These are phyloP conservation scores for Spizaetus ornatus DNA, from an alignment of 2,113 vertebrate genomes.

Conservation along the genomic window DNA sequence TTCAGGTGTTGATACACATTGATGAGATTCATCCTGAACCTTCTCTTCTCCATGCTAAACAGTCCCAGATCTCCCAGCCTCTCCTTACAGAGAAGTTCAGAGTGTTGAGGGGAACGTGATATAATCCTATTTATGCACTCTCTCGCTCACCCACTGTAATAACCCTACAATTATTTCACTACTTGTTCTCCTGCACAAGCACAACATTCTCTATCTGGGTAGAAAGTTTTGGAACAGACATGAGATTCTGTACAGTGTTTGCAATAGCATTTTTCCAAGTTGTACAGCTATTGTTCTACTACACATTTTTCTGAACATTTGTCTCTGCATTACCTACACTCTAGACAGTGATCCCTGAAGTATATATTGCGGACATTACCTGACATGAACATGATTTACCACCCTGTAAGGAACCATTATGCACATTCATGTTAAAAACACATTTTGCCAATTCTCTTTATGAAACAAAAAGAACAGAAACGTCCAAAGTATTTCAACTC, in stretches of 20 bases:
- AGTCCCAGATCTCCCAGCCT: not conserved
- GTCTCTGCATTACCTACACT: not conserved
- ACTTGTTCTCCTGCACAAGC: not conserved
- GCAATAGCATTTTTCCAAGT: not conserved
- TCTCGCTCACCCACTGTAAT: not conserved
- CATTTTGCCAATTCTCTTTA: not conserved
- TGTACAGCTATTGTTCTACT: not conserved
- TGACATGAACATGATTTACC: not conserved
- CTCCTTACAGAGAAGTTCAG: not conserved
- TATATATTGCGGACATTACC: not conserved
- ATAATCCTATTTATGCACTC: not conserved
- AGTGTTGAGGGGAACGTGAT: too few species aligned
- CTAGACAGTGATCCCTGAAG: not conserved
- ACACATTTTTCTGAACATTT: not conserved
- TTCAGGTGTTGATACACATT: not conserved
- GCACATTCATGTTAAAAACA: not conserved
- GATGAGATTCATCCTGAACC: not conserved
- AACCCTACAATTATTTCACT: not conserved
- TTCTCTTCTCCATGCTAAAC: not conserved
- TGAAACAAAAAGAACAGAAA: not conserved
- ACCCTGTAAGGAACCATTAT: not conserved
- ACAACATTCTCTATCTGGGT: not conserved
- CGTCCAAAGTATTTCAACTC: not conserved
- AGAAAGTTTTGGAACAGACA: not conserved
- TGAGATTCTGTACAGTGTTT: not conserved